phyloP scores from a whole-genome alignment of 2,797 vertebrate species.

The Coluber constrictor region DNA sequence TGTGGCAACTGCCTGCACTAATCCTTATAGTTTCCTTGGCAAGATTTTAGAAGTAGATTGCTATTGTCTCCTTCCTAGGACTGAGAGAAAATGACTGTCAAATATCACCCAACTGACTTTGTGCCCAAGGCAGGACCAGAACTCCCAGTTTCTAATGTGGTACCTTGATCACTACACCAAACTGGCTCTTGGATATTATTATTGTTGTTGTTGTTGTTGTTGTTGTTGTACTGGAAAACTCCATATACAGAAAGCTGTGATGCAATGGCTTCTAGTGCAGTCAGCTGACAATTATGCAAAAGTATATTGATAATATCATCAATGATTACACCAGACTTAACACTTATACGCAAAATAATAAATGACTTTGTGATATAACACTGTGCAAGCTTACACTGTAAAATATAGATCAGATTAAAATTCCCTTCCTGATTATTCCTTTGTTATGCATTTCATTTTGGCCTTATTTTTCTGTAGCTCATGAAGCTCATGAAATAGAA shows the following conservation, averaged over 20 bases:
- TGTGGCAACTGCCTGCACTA: background rate
- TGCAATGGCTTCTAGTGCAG: background rate
- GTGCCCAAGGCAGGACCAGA: background rate
- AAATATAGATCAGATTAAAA: background rate
- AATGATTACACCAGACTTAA: slow-evolving; percentile 31
- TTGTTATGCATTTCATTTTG: background rate
- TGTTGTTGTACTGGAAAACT: fast-evolving
- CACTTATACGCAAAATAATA: slow-evolving; percentile 30
- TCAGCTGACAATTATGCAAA: slow-evolving; percentile 16
- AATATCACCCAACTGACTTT: background rate
- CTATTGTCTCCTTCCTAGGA: background rate
- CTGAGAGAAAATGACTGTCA: background rate
- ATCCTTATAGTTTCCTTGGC: background rate
- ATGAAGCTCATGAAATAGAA: background rate
- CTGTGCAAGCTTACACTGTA: background rate
- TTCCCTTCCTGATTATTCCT: background rate
- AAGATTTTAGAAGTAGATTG: background rate
- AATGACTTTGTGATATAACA: slow-evolving; percentile 3
- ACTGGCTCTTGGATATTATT: background rate
- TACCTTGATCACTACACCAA: background rate
- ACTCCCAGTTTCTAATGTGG: background rate
- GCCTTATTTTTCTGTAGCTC: background rate
- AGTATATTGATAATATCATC: slow-evolving; percentile 13
- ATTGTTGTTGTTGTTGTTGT: too few relatives aligned
- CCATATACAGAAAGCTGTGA: background rate